phyloP scores from a whole-genome alignment of 1,140 invertebrate species.

The Trichogramma pretiosum region DNA sequence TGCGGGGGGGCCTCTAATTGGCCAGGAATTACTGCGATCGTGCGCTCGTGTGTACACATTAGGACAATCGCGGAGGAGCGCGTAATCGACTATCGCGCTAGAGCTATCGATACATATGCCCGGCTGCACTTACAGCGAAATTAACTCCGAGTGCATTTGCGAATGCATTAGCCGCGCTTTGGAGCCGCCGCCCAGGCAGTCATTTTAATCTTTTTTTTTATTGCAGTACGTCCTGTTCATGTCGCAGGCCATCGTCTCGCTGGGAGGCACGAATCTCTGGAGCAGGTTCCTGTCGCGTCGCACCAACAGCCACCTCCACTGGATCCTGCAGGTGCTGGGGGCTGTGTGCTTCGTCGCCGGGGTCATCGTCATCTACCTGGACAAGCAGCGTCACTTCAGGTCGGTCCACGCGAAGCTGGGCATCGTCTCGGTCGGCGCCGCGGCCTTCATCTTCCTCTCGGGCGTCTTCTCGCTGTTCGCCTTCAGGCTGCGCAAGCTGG shows the following conservation, averaged over 20 bases:
- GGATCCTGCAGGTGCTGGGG: conserved; percentile 31
- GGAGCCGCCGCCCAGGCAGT: no score
- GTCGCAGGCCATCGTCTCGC: conserved; percentile 30
- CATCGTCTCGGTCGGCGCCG: conserved; percentile 24
- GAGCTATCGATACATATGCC: no score
- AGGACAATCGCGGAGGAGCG: no score
- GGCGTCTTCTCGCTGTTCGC: conserved; percentile 30
- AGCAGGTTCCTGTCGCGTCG: conserved; percentile 23
- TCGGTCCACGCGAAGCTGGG: conserved; percentile 27
- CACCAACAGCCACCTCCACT: conserved; percentile 30
- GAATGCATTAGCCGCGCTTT: no score
- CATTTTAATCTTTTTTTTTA: no score
- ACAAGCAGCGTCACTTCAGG: conserved; percentile 21
- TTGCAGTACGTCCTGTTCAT: conserved; percentile 37
- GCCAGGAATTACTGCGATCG: no score
- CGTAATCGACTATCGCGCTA: no score
- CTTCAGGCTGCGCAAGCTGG: conserved; percentile 19
- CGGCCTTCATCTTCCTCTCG: conserved; percentile 19
- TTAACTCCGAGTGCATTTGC: no score
- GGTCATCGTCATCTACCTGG: conserved; percentile 21
- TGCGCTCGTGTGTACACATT: no score
- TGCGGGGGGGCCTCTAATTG: no score
- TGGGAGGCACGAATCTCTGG: conserved; percentile 27
- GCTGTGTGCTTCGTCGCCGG: conserved; percentile 26
- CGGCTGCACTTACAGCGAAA: no score